Evolutionary conservation across 2,888 invertebrate species (phyloP).

Genomic region (Leucania comma): DNA sequence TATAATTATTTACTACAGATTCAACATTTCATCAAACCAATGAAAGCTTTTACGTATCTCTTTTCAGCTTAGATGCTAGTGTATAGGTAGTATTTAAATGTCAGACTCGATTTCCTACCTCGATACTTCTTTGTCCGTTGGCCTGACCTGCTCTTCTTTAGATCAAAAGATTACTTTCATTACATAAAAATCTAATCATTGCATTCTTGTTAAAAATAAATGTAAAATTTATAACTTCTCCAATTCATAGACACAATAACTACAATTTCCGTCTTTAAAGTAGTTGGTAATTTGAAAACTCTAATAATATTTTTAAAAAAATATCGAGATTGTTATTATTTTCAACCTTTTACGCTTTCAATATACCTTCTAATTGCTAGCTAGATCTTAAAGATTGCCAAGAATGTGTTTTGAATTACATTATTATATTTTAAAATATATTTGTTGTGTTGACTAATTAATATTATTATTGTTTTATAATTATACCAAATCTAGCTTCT

Average conservation of each 20-base stretch:
- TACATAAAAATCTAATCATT: conserved; percentile 23
- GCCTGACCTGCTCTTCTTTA: conserved; percentile 13
- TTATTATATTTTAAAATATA: conserved; percentile 5
- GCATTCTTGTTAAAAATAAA: not conserved
- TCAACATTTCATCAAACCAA: not conserved
- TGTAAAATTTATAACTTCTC: not conserved
- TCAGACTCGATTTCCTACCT: conserved; percentile 11
- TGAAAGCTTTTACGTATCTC: not conserved
- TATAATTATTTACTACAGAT: not conserved
- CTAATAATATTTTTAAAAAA: not conserved
- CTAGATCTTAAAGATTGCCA: not conserved
- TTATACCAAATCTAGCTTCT: no score
- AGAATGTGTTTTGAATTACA: conserved; percentile 3
- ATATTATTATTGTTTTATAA: not conserved
- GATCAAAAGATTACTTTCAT: conserved; percentile 1
- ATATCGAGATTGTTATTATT: conserved; percentile 8
- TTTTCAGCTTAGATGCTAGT: not conserved
- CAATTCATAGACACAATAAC: conserved; percentile 31
- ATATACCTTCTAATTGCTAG: not conserved
- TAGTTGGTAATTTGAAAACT: conserved; percentile 1
- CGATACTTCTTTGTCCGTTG: conserved; percentile 14
- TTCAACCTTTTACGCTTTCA: not conserved
- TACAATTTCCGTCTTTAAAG: conserved; percentile 18
- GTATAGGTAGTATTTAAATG: not conserved
- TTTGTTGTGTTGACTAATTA: not conserved